Percentiles rank a stretch among this genome's conserved stretches.
Conservation (phyloP, 1,140 invertebrate genomes). For the Pogonomyrmex barbatus region DNA sequence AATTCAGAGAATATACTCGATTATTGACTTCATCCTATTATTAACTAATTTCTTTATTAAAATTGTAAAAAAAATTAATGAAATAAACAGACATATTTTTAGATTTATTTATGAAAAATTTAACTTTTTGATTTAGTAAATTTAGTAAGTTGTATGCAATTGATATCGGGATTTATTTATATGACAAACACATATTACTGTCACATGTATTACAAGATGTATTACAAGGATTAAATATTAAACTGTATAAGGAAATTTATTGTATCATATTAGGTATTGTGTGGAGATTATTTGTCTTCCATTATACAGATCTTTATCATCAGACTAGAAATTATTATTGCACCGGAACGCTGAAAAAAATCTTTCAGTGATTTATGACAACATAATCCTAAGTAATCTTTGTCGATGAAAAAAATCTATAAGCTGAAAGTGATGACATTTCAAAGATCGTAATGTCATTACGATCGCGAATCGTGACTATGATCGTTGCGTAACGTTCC, state of each 20-base stretch:
- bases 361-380: slow-evolving; percentile 55
- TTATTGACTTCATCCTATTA: background rate
- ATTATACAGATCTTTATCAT: slow-evolving; percentile 57
- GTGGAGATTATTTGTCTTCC: slow-evolving; percentile 39
- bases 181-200: background rate
- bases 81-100: slow-evolving; percentile 15
- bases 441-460: slow-evolving; percentile 59
- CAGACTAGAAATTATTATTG: slow-evolving; percentile 55
- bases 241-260: slow-evolving; percentile 40
- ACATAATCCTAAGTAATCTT: slow-evolving; percentile 56
- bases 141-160: slow-evolving; percentile 5
- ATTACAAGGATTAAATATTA: slow-evolving; percentile 29
- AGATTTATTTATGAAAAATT: background rate
- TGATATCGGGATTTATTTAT: background rate
- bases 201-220: background rate
- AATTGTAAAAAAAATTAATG: background rate
- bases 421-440: slow-evolving; percentile 62
- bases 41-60: background rate
- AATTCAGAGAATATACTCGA: background rate
- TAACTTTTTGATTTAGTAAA: slow-evolving; percentile 16
- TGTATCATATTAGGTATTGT: slow-evolving; percentile 11
- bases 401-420: slow-evolving; percentile 54
- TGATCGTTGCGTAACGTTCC: slow-evolving; percentile 43
- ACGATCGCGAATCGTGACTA: slow-evolving; percentile 58
- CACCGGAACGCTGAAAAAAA: slow-evolving; percentile 37